Evolutionary conservation across 2,888 invertebrate genomes (phyloP).

Genomic region (Eristalinus aeneus): DNA sequence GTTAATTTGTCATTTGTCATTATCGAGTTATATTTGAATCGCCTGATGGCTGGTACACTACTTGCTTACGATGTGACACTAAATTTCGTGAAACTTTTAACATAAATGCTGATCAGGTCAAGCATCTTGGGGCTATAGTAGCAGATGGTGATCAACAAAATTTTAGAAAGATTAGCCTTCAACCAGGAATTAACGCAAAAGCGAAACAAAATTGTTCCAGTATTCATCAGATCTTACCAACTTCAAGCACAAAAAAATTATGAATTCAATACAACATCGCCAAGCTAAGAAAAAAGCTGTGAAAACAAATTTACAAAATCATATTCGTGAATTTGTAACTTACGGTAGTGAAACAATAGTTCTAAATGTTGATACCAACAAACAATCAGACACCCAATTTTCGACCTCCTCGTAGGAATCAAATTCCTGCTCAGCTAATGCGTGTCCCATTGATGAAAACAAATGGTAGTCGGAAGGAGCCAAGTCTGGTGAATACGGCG

Average conservation of each 20-base stretch:
- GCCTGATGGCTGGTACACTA: slow-evolving; percentile 77
- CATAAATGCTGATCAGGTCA: slow-evolving; percentile 78
- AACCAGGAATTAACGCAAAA: background rate
- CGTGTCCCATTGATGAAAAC: too few species aligned
- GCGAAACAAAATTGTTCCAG: too few species aligned
- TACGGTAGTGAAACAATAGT: background rate
- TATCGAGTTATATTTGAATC: slow-evolving; percentile 77
- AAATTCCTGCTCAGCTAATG: too few species aligned
- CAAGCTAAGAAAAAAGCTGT: background rate
- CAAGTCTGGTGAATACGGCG: too few species aligned
- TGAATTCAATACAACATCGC: background rate
- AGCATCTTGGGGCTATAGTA: slow-evolving; percentile 77
- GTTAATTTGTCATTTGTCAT: slow-evolving; percentile 75
- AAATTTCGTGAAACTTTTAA: slow-evolving; percentile 77
- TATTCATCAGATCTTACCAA: background rate
- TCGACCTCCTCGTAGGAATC: too few species aligned
- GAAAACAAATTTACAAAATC: slow-evolving; percentile 1
- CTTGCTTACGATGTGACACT: slow-evolving; percentile 78
- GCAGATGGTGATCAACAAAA: slow-evolving; percentile 52
- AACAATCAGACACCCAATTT: too few species aligned
- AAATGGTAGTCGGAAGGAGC: too few species aligned
- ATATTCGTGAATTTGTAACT: slow-evolving; percentile 32
- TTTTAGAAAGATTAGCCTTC: background rate
- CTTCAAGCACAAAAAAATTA: background rate
- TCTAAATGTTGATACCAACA: too few species aligned